Evolutionary conservation across 2,888 invertebrate species (phyloP).

Genomic region (Chloromyia formosa): DNA sequence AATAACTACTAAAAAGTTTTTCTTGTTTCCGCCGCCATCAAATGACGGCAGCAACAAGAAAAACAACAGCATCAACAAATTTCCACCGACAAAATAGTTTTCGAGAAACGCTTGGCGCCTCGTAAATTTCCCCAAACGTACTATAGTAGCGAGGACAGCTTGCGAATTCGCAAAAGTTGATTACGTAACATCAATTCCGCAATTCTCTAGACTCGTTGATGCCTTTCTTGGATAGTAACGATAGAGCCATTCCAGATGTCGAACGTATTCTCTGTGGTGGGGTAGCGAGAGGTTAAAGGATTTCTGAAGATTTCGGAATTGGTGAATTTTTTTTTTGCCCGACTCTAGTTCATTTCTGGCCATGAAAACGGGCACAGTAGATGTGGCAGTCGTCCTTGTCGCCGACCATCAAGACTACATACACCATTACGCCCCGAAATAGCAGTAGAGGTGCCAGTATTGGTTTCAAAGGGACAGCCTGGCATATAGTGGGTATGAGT

Average conservation of each 20-base stretch:
- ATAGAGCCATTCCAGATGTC: constrained; percentile 8
- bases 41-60: neutral
- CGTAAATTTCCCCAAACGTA: constrained; percentile 34
- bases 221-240: neutral
- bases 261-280: neutral
- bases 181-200: constrained; percentile 36
- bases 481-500: neutral
- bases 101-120: constrained; percentile 38
- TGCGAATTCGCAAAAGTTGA: constrained; percentile 39
- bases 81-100: constrained; percentile 25
- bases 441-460: constrained; percentile 10
- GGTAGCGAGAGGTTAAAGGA: neutral
- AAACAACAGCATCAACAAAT: constrained; percentile 9
- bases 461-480: constrained; percentile 18
- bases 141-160: constrained; percentile 1
- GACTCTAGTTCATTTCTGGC: neutral
- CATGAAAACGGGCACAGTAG: too few relatives aligned
- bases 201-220: constrained; percentile 12
- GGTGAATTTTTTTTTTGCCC: neutral
- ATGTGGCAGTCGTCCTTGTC: too few relatives aligned
- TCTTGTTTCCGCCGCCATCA: neutral
- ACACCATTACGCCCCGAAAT: neutral
- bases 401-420: neutral
- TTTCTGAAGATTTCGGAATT: neutral
- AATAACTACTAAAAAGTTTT: constrained; percentile 36